Conservation (phyloP, 2,113 vertebrate species). For the Loxodonta africana region DNA sequence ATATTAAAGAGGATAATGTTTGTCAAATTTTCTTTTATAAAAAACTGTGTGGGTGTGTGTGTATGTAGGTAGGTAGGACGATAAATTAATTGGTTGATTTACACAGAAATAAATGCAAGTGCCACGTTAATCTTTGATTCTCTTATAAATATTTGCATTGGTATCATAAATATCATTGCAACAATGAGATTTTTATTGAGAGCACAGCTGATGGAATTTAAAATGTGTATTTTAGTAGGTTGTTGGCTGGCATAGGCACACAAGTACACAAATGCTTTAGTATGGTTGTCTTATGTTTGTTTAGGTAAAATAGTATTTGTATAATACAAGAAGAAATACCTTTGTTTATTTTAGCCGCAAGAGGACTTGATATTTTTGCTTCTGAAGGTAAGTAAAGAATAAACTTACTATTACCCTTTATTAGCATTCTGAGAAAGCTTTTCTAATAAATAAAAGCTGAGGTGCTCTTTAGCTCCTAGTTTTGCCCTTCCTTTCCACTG, state of each 20-base stretch:
- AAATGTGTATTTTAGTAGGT: constrained; percentile 16
- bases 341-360: constrained; percentile 37
- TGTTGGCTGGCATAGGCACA: background rate
- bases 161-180: background rate
- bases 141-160: constrained; percentile 4
- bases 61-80: background rate
- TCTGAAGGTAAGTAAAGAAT: background rate
- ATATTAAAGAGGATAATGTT: background rate
- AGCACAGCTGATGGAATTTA: background rate
- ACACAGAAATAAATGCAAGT: constrained; percentile 25
- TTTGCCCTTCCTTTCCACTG: constrained; percentile 20
- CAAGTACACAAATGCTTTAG: background rate
- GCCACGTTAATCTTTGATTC: background rate
- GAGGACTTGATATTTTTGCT: constrained; percentile 27
- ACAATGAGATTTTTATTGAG: background rate
- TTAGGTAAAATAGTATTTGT: constrained; percentile 32
- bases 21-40: background rate
- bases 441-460: background rate
- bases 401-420: background rate
- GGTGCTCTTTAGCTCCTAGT: background rate
- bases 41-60: background rate
- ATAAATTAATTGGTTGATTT: background rate
- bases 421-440: constrained; percentile 58
- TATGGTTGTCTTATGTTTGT: background rate
- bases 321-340: background rate